Conservation (phyloP, 2,888 invertebrate genomes). For the Phymatocera aterrima region DNA sequence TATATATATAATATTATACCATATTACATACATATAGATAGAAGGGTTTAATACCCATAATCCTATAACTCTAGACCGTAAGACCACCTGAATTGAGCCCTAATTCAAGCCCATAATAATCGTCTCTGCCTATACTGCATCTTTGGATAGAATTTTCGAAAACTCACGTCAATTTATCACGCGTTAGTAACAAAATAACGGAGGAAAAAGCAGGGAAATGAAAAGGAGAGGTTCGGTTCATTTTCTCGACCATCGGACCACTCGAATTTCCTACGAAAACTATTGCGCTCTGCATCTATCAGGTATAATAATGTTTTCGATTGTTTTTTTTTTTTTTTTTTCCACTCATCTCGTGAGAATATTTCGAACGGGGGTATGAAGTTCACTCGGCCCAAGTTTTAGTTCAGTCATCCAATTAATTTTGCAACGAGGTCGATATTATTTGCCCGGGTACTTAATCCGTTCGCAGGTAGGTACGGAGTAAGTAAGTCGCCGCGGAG, state of each 20-base stretch:
- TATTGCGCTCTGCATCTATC: no score
- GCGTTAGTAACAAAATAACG: background rate
- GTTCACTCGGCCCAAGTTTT: constrained; percentile 65
- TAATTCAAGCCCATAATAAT: constrained; percentile 20
- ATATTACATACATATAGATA: no score
- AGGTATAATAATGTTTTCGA: no score
- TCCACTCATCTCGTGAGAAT: no score
- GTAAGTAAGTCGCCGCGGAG: constrained; percentile 21
- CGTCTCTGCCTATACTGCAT: background rate
- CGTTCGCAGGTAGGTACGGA: constrained; percentile 47
- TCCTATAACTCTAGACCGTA: constrained; percentile 23
- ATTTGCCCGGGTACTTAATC: constrained; percentile 67
- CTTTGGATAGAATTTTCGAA: background rate
- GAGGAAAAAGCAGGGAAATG: background rate
- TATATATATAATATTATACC: background rate
- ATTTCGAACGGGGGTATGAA: background rate
- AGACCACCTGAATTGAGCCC: constrained; percentile 19
- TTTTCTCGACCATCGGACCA: no score
- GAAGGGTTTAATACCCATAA: constrained; percentile 29
- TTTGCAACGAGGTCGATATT: constrained; percentile 66
- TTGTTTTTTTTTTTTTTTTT: no score
- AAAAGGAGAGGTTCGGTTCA: no score
- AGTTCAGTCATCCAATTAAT: constrained; percentile 70
- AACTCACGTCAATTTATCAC: background rate
- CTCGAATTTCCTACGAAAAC: no score